Evolutionary conservation across 2,113 vertebrate species (phyloP).

Genomic region (Anser cygnoides): DNA sequence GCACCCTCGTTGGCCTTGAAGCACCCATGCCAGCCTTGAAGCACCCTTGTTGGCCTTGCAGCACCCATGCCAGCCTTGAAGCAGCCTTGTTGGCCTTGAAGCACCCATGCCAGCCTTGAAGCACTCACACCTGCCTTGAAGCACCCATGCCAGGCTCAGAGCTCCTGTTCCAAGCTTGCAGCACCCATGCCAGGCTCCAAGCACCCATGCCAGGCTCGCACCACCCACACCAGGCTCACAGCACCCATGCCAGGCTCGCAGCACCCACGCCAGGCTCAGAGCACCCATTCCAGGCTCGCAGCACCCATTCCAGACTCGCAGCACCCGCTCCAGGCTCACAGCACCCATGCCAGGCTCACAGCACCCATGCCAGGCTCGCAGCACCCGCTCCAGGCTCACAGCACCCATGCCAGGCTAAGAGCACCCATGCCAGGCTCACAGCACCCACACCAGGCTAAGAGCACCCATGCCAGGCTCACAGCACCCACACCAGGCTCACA

Average conservation of each 20-base stretch:
- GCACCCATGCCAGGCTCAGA: background rate
- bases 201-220: accelerated
- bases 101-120: background rate
- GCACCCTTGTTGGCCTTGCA: background rate
- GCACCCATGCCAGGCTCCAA: background rate
- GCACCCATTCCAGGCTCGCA: accelerated
- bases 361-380: background rate
- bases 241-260: background rate
- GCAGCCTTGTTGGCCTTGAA: background rate
- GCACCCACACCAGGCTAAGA: too few relatives aligned
- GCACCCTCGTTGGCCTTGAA: background rate
- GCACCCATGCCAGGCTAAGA: too few relatives aligned
- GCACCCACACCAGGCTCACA: too few relatives aligned
- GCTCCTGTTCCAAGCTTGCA: too few relatives aligned
- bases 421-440: too few relatives aligned
- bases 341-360: background rate
- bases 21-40: background rate
- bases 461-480: too few relatives aligned
- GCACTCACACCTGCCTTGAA: background rate
- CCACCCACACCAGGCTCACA: background rate
- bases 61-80: background rate
- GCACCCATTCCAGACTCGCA: background rate
- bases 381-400: too few relatives aligned
- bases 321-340: background rate
- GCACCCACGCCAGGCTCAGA: too few relatives aligned